Conservation (phyloP, 2,888 invertebrate species). For the Halictus ligatus region DNA sequence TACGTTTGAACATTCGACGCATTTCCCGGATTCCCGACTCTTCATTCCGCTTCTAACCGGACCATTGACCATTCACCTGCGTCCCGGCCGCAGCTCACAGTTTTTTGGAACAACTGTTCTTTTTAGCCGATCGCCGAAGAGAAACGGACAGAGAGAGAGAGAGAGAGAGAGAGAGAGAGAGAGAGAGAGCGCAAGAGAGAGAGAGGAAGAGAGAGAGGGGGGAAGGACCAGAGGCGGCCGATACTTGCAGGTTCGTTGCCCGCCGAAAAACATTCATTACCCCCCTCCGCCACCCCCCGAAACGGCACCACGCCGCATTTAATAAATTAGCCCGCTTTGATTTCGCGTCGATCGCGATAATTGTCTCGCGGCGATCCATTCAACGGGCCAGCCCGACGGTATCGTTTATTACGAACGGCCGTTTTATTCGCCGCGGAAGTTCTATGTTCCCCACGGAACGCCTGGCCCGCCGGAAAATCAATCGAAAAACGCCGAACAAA, state of each 20-base stretch:
- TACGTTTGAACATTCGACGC: conserved; percentile 55
- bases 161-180: too few relatives aligned
- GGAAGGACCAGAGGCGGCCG: not conserved
- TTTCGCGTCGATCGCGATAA: conserved; percentile 13
- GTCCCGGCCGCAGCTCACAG: conserved; percentile 19
- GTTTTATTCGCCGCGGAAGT: not conserved
- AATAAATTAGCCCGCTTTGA: conserved; percentile 37
- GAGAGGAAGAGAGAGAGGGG: not conserved
- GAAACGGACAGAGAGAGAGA: not conserved
- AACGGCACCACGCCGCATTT: not conserved
- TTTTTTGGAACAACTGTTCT: conserved; percentile 38
- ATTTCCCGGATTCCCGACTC: conserved; percentile 47
- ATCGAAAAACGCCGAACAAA: not conserved
- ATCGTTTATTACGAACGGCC: conserved; percentile 3
- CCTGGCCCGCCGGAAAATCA: not conserved
- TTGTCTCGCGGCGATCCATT: conserved; percentile 10
- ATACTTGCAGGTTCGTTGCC: not conserved
- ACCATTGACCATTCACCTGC: conserved; percentile 36
- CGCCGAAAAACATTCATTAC: conserved; percentile 18
- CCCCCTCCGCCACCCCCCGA: not conserved
- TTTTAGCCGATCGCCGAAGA: conserved; percentile 7
- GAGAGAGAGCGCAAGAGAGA: too few relatives aligned
- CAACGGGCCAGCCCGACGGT: conserved; percentile 3
- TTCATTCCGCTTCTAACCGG: conserved; percentile 53
- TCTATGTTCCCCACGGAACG: not conserved